Evolutionary conservation across 2,888 invertebrate genomes (phyloP).

Genomic region (Patella pellucida): DNA sequence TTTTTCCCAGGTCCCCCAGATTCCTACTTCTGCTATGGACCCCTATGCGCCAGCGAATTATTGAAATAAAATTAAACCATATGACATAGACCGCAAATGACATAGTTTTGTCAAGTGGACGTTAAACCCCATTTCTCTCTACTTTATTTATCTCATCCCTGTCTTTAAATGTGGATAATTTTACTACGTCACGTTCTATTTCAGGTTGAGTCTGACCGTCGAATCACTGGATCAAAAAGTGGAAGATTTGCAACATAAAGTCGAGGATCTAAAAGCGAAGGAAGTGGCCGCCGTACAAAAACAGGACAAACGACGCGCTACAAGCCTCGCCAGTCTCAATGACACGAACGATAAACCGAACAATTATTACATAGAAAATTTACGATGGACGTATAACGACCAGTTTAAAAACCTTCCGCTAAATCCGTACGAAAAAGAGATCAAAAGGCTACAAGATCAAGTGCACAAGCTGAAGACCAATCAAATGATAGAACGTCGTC

Average conservation of each 20-base stretch:
- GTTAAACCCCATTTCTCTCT: constrained; percentile 11
- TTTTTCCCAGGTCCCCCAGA: too few relatives aligned
- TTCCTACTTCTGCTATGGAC: neutral
- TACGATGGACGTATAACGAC: constrained; percentile 56
- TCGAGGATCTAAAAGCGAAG: constrained; percentile 78
- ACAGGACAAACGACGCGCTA: constrained; percentile 54
- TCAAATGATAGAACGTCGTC: constrained; percentile 58
- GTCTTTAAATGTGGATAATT: too few relatives aligned
- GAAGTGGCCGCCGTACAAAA: constrained; percentile 47
- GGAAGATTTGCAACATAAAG: constrained; percentile 85
- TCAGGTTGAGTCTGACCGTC: constrained; percentile 74
- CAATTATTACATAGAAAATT: constrained; percentile 54
- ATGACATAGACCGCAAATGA: too few relatives aligned
- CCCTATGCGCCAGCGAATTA: neutral
- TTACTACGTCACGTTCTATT: neutral
- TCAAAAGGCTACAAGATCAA: constrained; percentile 58
- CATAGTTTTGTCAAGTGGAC: too few relatives aligned
- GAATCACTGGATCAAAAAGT: constrained; percentile 85
- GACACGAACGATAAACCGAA: constrained; percentile 74
- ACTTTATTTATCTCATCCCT: constrained; percentile 31
- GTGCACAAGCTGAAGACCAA: constrained; percentile 60
- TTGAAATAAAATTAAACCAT: too few relatives aligned
- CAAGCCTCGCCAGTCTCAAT: constrained; percentile 50
- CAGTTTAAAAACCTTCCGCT: constrained; percentile 58
- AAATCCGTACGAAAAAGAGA: constrained; percentile 62